Evolutionary conservation across 2,888 invertebrate species (phyloP), one percentile per base, ranked within the genome.

Genomic region (Agrypnus murinus): DNA sequence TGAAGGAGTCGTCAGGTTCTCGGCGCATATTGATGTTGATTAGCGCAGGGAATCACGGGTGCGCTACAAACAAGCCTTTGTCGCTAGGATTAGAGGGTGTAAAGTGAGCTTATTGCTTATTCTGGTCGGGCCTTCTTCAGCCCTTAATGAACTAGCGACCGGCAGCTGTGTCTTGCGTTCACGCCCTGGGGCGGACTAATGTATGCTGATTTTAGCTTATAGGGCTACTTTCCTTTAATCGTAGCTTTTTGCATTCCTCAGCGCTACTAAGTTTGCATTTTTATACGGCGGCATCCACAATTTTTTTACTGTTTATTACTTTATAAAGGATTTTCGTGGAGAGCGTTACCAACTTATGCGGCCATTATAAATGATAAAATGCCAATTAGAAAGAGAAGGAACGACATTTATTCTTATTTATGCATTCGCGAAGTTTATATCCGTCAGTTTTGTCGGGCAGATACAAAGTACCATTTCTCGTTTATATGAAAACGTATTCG

Each of bases 31-130:
- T 78, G 79, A 79, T 79, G 79, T 79, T 79, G 79, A 79, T 79
- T 79, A 79, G 79, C 74, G 78, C 73, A 71, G 75, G 79, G 77
- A 75, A 78, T 77, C 77, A 77, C 76, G 78, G 74, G 74, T 68
- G 69, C 77, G 77, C 75, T 78, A 78, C 79, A 79, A 79, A 79
- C 79, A 79, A 78, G 78, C 78, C 79, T 78, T 78, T 79, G 78
- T 78, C 76, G 78, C 77, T 74, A 71, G 78, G 78, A 78, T 79
- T 79, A 80, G 78, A 76, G 77, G 77, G 79, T 79, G 79, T 78
- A 80, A 80, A 80, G 78, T 75, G 75, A 74, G 79, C 79, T 80
- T 80, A 80, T 80, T 80, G 79, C 79, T 79, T 80, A 80, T 79
- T 80, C 80, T 75, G 78, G 79, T 76, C 79, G 78, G 74, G 79